Percentiles rank a stretch among this genome's conserved stretches.
phyloP scores from a whole-genome alignment of 2,888 invertebrate genomes.

The Oscheius sp. region DNA sequence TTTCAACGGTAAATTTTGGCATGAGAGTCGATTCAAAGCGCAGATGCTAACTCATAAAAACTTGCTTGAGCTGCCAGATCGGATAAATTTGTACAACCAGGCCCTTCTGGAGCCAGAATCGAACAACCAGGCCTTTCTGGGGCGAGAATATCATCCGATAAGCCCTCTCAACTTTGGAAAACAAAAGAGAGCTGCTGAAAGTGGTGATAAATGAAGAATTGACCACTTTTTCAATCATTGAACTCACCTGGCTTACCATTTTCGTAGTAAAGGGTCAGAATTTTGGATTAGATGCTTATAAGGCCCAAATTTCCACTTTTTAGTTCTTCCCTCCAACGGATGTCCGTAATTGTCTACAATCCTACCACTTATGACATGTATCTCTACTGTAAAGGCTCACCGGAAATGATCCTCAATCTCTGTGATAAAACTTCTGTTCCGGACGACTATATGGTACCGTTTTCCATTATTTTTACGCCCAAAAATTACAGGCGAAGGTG shows the following conservation, averaged over 20 bases:
- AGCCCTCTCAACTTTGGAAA: no score
- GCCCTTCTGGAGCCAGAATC: no score
- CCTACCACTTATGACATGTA: slow-evolving; percentile 59
- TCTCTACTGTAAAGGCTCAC: slow-evolving; percentile 75
- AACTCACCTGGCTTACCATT: no score
- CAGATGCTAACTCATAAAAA: background rate
- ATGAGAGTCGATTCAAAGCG: slow-evolving; percentile 3
- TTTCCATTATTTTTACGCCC: no score
- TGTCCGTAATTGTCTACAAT: slow-evolving; percentile 76
- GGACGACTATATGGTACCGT: slow-evolving; percentile 72
- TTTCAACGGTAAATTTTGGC: no score
- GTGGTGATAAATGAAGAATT: no score
- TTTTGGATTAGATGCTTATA: background rate
- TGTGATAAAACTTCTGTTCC: slow-evolving; percentile 77
- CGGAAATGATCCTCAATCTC: slow-evolving; percentile 74
- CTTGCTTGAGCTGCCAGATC: no score
- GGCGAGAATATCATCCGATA: no score
- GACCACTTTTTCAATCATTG: no score
- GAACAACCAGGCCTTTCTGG: no score
- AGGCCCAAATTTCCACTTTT: slow-evolving; percentile 30
- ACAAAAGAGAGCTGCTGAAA: no score
- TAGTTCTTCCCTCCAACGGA: slow-evolving; percentile 77
- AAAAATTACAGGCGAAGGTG: slow-evolving; percentile 62
- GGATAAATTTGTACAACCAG: no score
- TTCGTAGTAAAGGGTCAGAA: background rate